These are phyloP conservation scores for Pyrocephalus nanus DNA, from an alignment of 2,797 vertebrate genomes.

Conservation along the genomic window DNA sequence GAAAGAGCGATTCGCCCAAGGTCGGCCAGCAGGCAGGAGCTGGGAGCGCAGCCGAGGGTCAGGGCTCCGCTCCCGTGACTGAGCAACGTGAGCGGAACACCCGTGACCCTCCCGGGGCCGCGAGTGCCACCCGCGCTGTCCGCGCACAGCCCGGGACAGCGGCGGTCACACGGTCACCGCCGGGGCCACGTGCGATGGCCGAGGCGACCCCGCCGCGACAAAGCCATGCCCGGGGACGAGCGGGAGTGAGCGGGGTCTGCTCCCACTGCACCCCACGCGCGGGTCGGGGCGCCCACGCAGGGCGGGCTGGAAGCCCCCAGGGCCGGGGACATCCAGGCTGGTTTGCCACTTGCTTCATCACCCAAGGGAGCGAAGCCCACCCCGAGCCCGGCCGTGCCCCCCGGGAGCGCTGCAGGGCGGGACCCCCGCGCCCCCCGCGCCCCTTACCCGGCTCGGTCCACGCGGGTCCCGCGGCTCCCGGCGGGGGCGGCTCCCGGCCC, in stretches of 20 bases:
- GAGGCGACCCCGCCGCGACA: too few relatives aligned
- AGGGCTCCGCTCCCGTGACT: background rate
- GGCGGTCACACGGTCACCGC: too few relatives aligned
- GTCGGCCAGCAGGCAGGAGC: background rate
- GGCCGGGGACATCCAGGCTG: background rate
- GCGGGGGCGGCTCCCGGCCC: slow-evolving; percentile 70
- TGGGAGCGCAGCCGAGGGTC: background rate
- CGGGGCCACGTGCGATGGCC: background rate
- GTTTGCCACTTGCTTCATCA: background rate
- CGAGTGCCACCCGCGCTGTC: background rate
- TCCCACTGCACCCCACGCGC: too few relatives aligned
- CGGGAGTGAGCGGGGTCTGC: too few relatives aligned
- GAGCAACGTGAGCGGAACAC: background rate
- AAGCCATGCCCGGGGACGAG: too few relatives aligned
- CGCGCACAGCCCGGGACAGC: too few relatives aligned
- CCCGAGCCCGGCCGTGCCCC: background rate
- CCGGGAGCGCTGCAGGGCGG: too few relatives aligned
- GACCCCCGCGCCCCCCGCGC: background rate
- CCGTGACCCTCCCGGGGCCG: background rate
- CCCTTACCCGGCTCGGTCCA: slow-evolving; percentile 67
- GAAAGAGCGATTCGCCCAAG: background rate
- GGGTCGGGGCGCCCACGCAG: too few relatives aligned
- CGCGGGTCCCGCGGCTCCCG: slow-evolving; percentile 72
- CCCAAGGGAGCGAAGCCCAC: background rate
- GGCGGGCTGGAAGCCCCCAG: background rate